These are phyloP conservation scores for Mesoclemmys tuberculata DNA, from an alignment of 2,113 vertebrate genomes.

Conservation along the genomic window DNA sequence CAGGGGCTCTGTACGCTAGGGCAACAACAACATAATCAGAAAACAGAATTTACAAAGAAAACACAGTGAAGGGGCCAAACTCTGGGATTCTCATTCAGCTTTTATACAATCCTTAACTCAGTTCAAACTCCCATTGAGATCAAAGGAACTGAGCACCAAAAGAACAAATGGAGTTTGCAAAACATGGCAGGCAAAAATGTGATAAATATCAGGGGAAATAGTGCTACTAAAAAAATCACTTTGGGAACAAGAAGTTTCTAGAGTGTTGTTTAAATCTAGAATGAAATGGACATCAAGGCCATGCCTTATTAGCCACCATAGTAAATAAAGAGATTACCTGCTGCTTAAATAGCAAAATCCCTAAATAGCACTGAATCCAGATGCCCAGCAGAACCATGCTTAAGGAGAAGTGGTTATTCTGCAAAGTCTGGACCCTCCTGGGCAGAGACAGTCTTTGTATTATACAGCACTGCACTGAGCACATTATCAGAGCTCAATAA, in stretches of 20 bases:
- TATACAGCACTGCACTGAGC: neutral
- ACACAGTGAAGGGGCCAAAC: neutral
- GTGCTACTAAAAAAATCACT: neutral
- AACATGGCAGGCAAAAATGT: neutral
- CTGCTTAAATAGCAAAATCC: neutral
- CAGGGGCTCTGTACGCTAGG: neutral
- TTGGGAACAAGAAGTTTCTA: accelerated
- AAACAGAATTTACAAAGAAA: neutral
- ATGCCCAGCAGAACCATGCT: neutral
- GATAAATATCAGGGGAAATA: neutral
- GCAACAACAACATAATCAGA: neutral
- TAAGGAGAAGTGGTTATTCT: neutral
- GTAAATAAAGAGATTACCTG: neutral
- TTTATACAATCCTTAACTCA: neutral
- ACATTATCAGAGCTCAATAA: neutral
- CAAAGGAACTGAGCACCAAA: neutral
- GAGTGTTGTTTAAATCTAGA: neutral
- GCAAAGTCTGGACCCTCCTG: neutral
- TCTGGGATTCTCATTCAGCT: neutral
- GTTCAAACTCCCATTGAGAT: neutral
- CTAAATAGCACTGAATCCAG: neutral
- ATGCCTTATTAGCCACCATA: neutral
- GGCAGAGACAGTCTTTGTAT: neutral
- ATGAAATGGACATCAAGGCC: neutral
- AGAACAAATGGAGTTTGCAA: neutral